Evolutionary conservation across 2,113 vertebrate genomes (phyloP).

Genomic region (Vulpes ferrilata): DNA sequence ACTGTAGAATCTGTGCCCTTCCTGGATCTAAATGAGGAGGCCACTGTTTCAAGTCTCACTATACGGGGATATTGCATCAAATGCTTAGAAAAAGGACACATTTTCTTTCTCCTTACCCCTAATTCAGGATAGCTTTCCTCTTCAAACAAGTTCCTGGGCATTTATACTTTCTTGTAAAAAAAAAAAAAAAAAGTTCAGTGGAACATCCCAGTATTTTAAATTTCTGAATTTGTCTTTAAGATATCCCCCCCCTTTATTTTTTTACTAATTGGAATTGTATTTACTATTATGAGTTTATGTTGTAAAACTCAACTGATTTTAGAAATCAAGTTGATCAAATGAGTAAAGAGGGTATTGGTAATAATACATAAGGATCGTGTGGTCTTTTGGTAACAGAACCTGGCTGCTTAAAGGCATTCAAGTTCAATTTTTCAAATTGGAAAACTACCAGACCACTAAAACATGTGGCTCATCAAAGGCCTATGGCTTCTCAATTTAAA

Average conservation of each 20-base stretch:
- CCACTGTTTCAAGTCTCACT: constrained; percentile 64
- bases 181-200: constrained; percentile 37
- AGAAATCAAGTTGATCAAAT: background rate
- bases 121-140: constrained; percentile 57
- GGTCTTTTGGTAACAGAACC: background rate
- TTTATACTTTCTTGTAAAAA: constrained; percentile 45
- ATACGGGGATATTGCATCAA: constrained; percentile 64
- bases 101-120: constrained; percentile 59
- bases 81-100: constrained; percentile 67
- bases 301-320: constrained; percentile 42
- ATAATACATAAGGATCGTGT: background rate
- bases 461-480: background rate
- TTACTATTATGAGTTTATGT: background rate
- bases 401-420: constrained; percentile 5
- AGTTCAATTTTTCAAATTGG: background rate
- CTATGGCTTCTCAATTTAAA: background rate
- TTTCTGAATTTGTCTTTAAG: constrained; percentile 48
- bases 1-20: constrained; percentile 50
- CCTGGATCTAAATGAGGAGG: constrained; percentile 68
- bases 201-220: constrained; percentile 26
- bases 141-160: constrained; percentile 59
- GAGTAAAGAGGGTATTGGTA: constrained; percentile 4
- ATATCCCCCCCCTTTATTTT: background rate
- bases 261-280: constrained; percentile 22
- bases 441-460: background rate